A percentile compares a stretch with the other conserved stretches of the same genome.
These are phyloP conservation scores for Stegodyphus mimosarum DNA, from an alignment of 1,140 invertebrate genomes.

Conservation along the genomic window DNA sequence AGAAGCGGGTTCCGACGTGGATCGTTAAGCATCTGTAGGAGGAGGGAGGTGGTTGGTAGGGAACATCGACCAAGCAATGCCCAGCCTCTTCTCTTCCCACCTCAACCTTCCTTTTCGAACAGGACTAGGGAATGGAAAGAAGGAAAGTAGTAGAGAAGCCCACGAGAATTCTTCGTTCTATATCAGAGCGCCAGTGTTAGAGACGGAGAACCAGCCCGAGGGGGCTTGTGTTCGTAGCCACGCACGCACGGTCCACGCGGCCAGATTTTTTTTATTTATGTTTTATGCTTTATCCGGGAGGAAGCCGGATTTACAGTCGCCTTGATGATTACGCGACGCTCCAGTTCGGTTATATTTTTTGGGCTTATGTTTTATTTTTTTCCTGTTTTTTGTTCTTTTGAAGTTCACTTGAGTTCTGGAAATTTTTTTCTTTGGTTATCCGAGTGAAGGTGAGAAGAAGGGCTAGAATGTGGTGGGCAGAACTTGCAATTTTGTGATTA, in stretches of 20 bases:
- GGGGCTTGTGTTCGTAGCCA: conserved; percentile 24
- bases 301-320: conserved; percentile 44
- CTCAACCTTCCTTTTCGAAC: neutral
- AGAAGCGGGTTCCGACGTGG: conserved; percentile 45
- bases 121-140: neutral
- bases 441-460: neutral
- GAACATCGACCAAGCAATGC: conserved; percentile 36
- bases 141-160: neutral
- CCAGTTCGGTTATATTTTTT: neutral
- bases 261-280: conserved; percentile 2
- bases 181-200: neutral
- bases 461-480: neutral
- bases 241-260: conserved; percentile 31
- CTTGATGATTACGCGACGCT: conserved; percentile 36
- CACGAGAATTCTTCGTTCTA: conserved; percentile 12
- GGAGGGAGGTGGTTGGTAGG: neutral
- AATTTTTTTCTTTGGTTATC: neutral
- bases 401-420: neutral
- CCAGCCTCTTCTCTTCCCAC: neutral
- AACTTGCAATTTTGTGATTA: neutral
- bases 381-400: neutral
- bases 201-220: conserved; percentile 16
- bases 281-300: conserved; percentile 5
- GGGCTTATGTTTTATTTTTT: neutral
- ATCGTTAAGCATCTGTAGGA: conserved; percentile 52